Percentiles rank a stretch among this genome's conserved stretches.
Conservation (phyloP, 1,140 invertebrate genomes). For the Hypothenemus hampei region DNA sequence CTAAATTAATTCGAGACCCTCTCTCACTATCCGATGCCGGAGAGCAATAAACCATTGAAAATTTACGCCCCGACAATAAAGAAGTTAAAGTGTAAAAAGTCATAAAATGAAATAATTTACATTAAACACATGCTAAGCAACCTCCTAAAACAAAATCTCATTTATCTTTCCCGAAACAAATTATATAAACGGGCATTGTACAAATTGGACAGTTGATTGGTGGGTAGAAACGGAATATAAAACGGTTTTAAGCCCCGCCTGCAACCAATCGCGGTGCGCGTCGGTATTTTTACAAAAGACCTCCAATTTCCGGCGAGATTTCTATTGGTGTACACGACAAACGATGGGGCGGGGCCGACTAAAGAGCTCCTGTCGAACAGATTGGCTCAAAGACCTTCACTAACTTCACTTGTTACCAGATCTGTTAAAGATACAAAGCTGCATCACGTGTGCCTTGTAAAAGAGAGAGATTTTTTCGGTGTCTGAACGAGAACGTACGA, state of each 20-base stretch:
- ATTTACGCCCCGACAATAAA: conserved; percentile 40
- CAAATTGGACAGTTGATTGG: conserved; percentile 42
- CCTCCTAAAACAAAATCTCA: conserved; percentile 43
- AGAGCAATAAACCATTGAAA: conserved; percentile 40
- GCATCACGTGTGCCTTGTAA: conserved; percentile 31
- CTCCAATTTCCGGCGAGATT: conserved; percentile 19
- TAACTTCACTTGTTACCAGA: conserved; percentile 43
- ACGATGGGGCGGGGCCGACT: conserved; percentile 28
- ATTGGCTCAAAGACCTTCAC: conserved; percentile 38
- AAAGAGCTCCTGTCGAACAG: conserved; percentile 29
- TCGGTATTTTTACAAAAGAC: conserved; percentile 33
- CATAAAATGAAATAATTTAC: conserved; percentile 44
- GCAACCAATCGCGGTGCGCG: conserved; percentile 29
- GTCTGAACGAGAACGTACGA: conserved; percentile 12
- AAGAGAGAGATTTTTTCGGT: conserved; percentile 17
- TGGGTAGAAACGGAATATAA: conserved; percentile 28
- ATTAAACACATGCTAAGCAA: conserved; percentile 46
- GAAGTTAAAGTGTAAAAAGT: conserved; percentile 35
- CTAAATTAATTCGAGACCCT: conserved; percentile 6
- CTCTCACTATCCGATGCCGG: conserved; percentile 10
- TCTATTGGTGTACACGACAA: conserved; percentile 27
- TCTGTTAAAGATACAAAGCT: conserved; percentile 40
- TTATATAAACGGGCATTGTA: conserved; percentile 37
- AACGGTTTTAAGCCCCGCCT: conserved; percentile 24
- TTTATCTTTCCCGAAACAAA: conserved; percentile 43